These are phyloP conservation scores for Apoderus coryli DNA, from an alignment of 2,888 invertebrate genomes.

Conservation along the genomic window DNA sequence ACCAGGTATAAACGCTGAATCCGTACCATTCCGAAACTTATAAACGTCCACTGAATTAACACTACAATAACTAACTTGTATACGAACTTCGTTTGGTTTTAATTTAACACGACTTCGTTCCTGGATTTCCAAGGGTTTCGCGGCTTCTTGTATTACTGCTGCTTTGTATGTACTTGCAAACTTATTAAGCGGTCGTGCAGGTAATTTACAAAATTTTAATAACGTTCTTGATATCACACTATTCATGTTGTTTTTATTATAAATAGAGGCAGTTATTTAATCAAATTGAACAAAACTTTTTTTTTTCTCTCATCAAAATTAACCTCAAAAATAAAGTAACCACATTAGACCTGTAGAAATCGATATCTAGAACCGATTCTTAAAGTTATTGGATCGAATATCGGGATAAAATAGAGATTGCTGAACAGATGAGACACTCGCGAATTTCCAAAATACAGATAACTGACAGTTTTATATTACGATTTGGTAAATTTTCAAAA, in stretches of 20 bases:
- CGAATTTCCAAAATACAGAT: too few species aligned
- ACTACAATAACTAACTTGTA: conserved; percentile 46
- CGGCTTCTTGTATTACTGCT: conserved; percentile 25
- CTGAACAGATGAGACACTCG: too few species aligned
- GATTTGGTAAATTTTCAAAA: too few species aligned
- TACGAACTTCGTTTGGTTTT: conserved; percentile 41
- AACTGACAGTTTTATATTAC: too few species aligned
- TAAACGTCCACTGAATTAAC: conserved; percentile 48
- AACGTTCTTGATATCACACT: conserved; percentile 9
- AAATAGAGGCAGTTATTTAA: too few species aligned
- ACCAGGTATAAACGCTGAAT: conserved; percentile 46
- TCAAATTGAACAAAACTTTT: too few species aligned
- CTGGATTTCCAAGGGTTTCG: conserved; percentile 36
- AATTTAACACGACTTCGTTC: conserved; percentile 32
- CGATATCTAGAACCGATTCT: too few species aligned
- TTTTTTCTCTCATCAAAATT: too few species aligned
- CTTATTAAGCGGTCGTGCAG: conserved; percentile 7
- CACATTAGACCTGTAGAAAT: too few species aligned
- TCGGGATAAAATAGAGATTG: too few species aligned
- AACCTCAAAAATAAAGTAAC: too few species aligned
- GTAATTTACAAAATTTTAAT: conserved; percentile 7
- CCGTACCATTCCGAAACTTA: conserved; percentile 35
- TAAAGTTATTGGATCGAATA: too few species aligned
- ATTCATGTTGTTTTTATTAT: conserved; percentile 10
- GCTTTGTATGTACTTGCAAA: conserved; percentile 29